These are phyloP conservation scores for Drosophila subpulchrella DNA, from an alignment of 1,140 invertebrate species.

Conservation along the genomic window DNA sequence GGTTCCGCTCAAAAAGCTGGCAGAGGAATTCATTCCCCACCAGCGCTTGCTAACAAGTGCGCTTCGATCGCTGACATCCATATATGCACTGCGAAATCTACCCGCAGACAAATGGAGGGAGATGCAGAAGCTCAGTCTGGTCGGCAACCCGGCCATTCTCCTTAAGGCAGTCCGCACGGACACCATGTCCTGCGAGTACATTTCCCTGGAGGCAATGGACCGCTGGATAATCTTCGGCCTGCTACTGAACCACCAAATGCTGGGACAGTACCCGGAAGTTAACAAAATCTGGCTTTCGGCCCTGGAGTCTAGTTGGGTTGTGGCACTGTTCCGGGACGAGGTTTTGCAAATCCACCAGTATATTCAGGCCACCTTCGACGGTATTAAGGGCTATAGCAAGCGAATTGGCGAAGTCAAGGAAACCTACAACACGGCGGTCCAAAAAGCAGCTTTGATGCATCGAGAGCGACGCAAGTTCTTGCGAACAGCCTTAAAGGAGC, in stretches of 20 bases:
- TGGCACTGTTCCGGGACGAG: constrained; percentile 98
- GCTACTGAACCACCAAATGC: constrained; percentile 93
- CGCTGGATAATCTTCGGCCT: constrained; percentile 98
- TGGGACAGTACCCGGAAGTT: constrained; percentile 90
- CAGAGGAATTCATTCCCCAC: constrained; percentile 98
- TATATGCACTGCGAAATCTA: constrained; percentile 96
- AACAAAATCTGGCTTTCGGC: constrained; percentile 96
- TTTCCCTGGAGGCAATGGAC: constrained; percentile 97
- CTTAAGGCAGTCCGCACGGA: constrained; percentile 97
- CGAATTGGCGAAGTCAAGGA: constrained; percentile 97
- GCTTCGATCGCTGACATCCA: constrained; percentile 93
- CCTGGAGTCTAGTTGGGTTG: constrained; percentile 96
- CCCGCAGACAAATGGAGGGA: constrained; percentile 97
- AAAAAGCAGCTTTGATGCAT: constrained; percentile 95
- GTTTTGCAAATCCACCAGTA: constrained; percentile 98
- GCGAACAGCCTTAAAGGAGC: constrained; percentile 96
- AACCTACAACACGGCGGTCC: constrained; percentile 94
- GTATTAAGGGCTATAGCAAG: constrained; percentile 97
- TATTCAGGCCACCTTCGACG: constrained; percentile 96
- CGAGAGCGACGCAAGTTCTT: constrained; percentile 98
- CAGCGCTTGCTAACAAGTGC: constrained; percentile 94
- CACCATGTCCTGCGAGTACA: constrained; percentile 98
- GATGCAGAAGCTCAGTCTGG: constrained; percentile 96
- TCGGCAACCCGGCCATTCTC: constrained; percentile 95
- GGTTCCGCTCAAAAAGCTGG: constrained; percentile 96